These are phyloP conservation scores for Sthenelais limicola DNA, from an alignment of 2,888 invertebrate species.

Conservation along the genomic window DNA sequence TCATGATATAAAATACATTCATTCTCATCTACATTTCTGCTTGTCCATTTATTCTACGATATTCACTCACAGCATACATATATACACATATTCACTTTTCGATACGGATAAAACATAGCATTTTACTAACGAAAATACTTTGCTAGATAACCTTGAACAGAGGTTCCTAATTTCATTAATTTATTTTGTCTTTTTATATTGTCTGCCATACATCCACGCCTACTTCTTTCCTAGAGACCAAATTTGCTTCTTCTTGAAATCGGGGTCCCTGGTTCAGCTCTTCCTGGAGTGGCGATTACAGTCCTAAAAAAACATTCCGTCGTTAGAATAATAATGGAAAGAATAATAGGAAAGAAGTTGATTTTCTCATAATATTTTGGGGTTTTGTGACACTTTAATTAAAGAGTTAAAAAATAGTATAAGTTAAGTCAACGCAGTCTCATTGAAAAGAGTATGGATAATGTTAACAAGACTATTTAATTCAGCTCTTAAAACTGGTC, in stretches of 20 bases:
- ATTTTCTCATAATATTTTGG: too few species aligned
- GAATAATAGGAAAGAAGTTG: too few species aligned
- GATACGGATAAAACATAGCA: too few species aligned
- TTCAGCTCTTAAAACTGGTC: not conserved
- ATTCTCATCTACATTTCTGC: not conserved
- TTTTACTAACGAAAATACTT: too few species aligned
- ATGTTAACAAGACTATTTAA: not conserved
- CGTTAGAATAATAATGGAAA: conserved; percentile 3
- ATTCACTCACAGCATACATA: not conserved
- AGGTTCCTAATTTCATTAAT: too few species aligned
- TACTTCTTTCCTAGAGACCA: conserved; percentile 56
- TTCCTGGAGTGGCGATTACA: conserved; percentile 73
- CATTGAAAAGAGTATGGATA: not conserved
- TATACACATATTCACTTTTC: too few species aligned
- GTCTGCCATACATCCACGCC: too few species aligned
- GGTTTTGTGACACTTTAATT: too few species aligned
- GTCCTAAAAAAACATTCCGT: conserved; percentile 74
- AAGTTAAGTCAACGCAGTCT: too few species aligned
- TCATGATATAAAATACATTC: not conserved
- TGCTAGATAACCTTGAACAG: too few species aligned
- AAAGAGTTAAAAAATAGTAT: too few species aligned
- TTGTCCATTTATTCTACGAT: not conserved
- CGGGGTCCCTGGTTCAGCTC: conserved; percentile 79
- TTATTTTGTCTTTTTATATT: too few species aligned
- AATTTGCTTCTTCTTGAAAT: conserved; percentile 59